Evolutionary conservation across 2,113 vertebrate genomes (phyloP).

Genomic region (Tychaedon coryphoeus): DNA sequence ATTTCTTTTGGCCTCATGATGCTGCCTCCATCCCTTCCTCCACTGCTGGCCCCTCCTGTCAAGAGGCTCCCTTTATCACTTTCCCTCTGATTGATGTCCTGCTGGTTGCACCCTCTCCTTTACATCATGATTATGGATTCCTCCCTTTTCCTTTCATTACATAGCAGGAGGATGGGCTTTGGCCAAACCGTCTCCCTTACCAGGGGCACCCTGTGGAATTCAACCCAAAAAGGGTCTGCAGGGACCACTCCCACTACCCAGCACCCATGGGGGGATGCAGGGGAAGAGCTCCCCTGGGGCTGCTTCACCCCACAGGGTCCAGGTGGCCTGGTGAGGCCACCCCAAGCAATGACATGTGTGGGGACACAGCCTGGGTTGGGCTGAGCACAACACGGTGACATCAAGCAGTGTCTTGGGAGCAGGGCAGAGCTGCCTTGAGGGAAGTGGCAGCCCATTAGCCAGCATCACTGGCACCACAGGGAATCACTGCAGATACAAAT

Average conservation of each 20-base stretch:
- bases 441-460: not conserved
- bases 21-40: not conserved
- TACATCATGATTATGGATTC: not conserved
- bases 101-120: not conserved
- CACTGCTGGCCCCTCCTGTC: not conserved
- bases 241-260: not conserved
- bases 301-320: not conserved
- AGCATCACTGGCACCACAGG: accelerated
- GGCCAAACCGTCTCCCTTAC: accelerated
- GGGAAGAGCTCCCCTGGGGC: not conserved
- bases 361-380: not conserved
- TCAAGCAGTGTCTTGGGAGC: not conserved
- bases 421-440: not conserved
- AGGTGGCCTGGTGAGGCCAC: accelerated
- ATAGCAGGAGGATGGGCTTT: not conserved
- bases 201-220: not conserved
- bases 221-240: not conserved
- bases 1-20: constrained; percentile 31
- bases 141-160: not conserved
- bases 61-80: not conserved
- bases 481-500: not conserved
- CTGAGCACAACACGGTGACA: accelerated
- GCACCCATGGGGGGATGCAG: accelerated
- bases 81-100: constrained; percentile 28
- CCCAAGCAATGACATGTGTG: accelerated